These are phyloP conservation scores for Syndactyla subalaris DNA, from an alignment of 2,797 vertebrate species.

Conservation along the genomic window DNA sequence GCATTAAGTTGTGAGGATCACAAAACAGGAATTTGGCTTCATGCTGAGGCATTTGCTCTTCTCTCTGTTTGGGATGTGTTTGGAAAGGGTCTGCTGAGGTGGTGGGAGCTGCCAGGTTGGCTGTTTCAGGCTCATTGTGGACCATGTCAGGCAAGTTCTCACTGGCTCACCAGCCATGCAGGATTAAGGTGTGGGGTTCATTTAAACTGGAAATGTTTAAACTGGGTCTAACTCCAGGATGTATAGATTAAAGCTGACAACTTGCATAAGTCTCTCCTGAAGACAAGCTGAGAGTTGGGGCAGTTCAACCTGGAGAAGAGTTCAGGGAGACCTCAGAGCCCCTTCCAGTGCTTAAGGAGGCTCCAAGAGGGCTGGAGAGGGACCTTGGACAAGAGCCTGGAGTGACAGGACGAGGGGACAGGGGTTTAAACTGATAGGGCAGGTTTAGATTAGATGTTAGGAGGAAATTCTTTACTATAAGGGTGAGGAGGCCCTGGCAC, in stretches of 20 bases:
- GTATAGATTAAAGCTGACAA: neutral
- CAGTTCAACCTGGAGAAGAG: neutral
- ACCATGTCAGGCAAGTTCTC: accelerated
- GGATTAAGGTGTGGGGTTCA: neutral
- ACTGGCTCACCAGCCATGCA: no score
- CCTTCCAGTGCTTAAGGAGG: neutral
- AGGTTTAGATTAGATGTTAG: neutral
- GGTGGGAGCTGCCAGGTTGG: neutral
- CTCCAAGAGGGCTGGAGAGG: neutral
- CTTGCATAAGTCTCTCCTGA: neutral
- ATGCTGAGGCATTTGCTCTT: neutral
- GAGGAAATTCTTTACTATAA: neutral
- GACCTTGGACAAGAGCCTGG: neutral
- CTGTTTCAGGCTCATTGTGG: neutral
- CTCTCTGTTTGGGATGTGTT: accelerated
- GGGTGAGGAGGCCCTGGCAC: neutral
- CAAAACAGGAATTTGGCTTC: neutral
- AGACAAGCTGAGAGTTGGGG: neutral
- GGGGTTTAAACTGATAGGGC: neutral
- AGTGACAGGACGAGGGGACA: neutral
- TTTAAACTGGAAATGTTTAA: neutral
- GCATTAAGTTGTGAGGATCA: neutral
- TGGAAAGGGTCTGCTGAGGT: neutral
- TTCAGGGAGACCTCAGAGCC: neutral
- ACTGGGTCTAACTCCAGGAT: neutral